Evolutionary conservation across 1,140 invertebrate species (phyloP), one percentile per base, ranked within the genome.

Genomic region (Ceratina calcarata): DNA sequence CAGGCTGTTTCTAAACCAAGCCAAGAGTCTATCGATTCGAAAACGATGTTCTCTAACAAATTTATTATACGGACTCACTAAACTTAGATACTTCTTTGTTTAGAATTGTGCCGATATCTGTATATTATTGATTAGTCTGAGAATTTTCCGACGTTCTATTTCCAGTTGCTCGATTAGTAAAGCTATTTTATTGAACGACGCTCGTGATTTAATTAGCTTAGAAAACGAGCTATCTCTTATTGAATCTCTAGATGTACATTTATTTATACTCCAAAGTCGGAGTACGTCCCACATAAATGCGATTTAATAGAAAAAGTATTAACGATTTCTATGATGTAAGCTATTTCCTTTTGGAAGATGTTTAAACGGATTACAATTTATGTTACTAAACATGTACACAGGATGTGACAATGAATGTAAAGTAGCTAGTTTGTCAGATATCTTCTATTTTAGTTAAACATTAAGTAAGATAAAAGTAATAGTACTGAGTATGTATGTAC

Each of bases 151-250:
- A 57, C 67, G 53, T 70, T 70, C 66, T 24, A 68, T 68, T 68
- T 68, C 67, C 67, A 70, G 51, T 32, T 57, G 53, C 53, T 70
- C 67, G 67, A 70, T 57, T 24, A 58, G 53, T 53, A 4, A 2
- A 20, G 24, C 8, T 1, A 22, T 68, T 24, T 68, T 68, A 68
- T 68, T 24, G 51, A 70, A 70, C 67, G 67, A 70, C 24, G 24
- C 18, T 70, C 51, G 67, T 32, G 67, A 70, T 70, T 70, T 70
- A 70, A 70, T 70, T 70, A 70, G 49, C 67, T 27, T 70, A 51
- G 24, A 57, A 57, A 70, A 70, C 24, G 53, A 58, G 53, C 24
- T 57, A 70, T 70, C 67, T 70, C 13, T 24, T 70, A 27, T 70
- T 53, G 53, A 70, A 70, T 70, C 49, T 57, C 18, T 15, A 32